These are phyloP conservation scores for Bradynema listronoti DNA, from an alignment of 1,140 invertebrate genomes.

Conservation along the genomic window DNA sequence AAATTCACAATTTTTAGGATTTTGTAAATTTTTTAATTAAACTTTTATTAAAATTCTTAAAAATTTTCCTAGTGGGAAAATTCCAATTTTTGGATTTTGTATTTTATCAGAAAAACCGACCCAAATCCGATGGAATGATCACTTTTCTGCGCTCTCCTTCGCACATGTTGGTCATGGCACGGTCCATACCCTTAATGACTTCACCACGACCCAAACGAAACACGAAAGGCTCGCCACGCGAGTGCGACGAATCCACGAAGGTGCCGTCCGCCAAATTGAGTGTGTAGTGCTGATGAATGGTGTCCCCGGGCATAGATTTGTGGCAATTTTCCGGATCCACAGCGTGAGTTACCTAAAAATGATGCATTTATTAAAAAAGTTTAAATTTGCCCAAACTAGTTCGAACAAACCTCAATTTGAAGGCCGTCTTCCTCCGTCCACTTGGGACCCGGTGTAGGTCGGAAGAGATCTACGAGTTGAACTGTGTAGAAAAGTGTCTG, in stretches of 20 bases:
- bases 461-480: constrained; percentile 54
- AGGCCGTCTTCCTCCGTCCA: constrained; percentile 55
- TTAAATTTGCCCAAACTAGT: not conserved
- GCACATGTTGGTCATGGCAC: constrained; percentile 56
- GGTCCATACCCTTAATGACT: constrained; percentile 7
- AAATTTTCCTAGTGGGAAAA: not conserved
- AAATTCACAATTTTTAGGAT: not conserved
- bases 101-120: constrained; percentile 8
- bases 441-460: constrained; percentile 31
- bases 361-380: constrained; percentile 17
- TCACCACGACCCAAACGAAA: constrained; percentile 2
- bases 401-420: constrained; percentile 47
- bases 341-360: constrained; percentile 49
- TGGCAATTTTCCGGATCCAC: constrained; percentile 53
- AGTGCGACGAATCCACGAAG: constrained; percentile 54
- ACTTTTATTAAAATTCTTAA: no score
- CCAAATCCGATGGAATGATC: constrained; percentile 46
- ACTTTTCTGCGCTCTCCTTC: constrained; percentile 54
- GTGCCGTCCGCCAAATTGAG: constrained; percentile 54
- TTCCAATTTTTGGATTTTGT: not conserved
- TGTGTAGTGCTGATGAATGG: constrained; percentile 57
- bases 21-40: not conserved
- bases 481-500: constrained; percentile 55
- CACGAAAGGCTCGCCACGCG: constrained; percentile 30
- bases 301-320: constrained; percentile 50